Percentiles rank a stretch among this genome's conserved stretches.
These are phyloP conservation scores for Pangasianodon hypophthalmus DNA, from an alignment of 2,113 vertebrate genomes.

Conservation along the genomic window DNA sequence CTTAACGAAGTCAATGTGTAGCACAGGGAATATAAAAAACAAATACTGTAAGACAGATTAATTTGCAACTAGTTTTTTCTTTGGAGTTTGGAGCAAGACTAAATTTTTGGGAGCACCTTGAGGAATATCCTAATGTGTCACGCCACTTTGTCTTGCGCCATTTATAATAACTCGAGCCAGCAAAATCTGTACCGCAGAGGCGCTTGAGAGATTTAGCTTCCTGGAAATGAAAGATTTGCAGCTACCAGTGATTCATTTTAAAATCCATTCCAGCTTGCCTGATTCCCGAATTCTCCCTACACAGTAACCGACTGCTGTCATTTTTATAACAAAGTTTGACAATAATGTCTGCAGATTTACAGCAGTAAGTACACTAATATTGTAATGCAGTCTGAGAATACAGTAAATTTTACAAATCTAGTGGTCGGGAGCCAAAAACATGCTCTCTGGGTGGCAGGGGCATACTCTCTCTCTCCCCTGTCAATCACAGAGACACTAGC, in stretches of 20 bases:
- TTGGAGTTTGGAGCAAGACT: neutral
- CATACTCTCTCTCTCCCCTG: neutral
- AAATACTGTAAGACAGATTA: neutral
- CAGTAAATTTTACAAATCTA: neutral
- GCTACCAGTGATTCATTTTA: neutral
- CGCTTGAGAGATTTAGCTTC: neutral
- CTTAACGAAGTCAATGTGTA: neutral
- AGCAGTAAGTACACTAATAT: neutral
- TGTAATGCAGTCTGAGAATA: neutral
- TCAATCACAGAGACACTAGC: neutral
- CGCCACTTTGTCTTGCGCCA: conserved; percentile 13
- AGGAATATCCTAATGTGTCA: neutral
- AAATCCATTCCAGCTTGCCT: conserved; percentile 1
- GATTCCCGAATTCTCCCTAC: neutral
- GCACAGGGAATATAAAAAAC: neutral
- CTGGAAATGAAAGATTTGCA: conserved; percentile 11
- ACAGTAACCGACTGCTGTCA: neutral
- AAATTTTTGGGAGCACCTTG: conserved; percentile 16
- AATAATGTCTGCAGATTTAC: neutral
- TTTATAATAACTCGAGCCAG: conserved; percentile 3
- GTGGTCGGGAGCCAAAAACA: neutral
- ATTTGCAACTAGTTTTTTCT: neutral
- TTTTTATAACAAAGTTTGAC: neutral
- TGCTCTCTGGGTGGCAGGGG: neutral
- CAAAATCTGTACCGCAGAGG: neutral